Percentiles rank a stretch among this genome's conserved stretches.
Conservation (phyloP, 2,113 vertebrate genomes). For the Pseudolaguvia tuberculata region DNA sequence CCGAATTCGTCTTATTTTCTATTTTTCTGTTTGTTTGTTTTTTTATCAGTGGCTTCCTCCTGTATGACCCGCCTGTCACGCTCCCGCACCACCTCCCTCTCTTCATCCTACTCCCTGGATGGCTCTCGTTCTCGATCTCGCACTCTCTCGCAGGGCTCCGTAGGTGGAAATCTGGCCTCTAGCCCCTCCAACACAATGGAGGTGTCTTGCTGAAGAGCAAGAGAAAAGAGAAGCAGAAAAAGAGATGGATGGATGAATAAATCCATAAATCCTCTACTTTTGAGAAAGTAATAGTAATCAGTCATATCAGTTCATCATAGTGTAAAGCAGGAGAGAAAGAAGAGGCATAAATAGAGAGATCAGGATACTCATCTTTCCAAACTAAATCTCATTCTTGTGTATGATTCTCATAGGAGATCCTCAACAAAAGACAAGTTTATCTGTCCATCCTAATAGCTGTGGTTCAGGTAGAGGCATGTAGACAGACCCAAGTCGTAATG, state of each 20-base stretch:
- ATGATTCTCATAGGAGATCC: conserved; percentile 17
- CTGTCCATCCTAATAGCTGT: conserved; percentile 56
- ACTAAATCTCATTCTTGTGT: conserved; percentile 39
- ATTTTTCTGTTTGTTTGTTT: background rate
- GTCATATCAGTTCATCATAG: conserved; percentile 37
- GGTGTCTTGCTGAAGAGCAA: conserved; percentile 77
- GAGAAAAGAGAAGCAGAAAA: conserved; percentile 13
- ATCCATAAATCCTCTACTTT: conserved; percentile 10
- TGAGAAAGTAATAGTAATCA: conserved; percentile 22
- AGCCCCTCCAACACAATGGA: conserved; percentile 84
- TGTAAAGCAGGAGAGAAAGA: conserved; percentile 13
- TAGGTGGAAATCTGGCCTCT: conserved; percentile 75
- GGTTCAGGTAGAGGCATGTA: conserved; percentile 45
- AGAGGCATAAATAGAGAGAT: background rate
- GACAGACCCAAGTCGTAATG: conserved; percentile 43
- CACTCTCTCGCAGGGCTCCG: conserved; percentile 84
- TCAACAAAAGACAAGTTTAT: conserved; percentile 9
- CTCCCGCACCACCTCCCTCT: conserved; percentile 85
- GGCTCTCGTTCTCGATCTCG: conserved; percentile 79
- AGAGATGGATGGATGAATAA: conserved; percentile 18
- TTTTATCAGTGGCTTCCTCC: conserved; percentile 79
- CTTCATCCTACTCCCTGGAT: conserved; percentile 81
- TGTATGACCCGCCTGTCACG: conserved; percentile 90
- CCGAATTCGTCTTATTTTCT: background rate
- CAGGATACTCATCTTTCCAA: conserved; percentile 23